Base-by-base conservation (phyloP, 2,888 invertebrate species). In the Pseudoips prasinana region DNA sequence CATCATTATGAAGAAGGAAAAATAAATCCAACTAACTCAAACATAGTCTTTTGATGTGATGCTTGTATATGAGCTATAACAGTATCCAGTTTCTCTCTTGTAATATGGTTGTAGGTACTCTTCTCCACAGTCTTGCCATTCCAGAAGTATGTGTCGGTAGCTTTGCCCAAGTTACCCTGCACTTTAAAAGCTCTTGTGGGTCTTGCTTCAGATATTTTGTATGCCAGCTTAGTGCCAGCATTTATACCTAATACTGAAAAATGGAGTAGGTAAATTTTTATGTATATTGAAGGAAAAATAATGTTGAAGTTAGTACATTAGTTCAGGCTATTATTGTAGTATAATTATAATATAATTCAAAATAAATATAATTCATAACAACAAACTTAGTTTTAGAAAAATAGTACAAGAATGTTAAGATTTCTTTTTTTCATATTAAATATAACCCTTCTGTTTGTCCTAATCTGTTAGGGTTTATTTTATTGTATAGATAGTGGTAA, bases 1-100 rank as follows among this genome's bases (percentile, higher is more conserved):
- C n/a, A n/a, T n/a, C n/a, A n/a, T n/a, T n/a, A n/a, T n/a, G n/a
- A n/a, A n/a, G n/a, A n/a, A n/a, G n/a, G n/a, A n/a, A n/a, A n/a
- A n/a, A n/a, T n/a, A 10, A 9, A 1, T 10, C 20, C 24, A 48
- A 90, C 93, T 86, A 85, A 95, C 94, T 95, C 91, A 73, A 93
- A 96, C 94, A 97, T 95, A 67, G 94, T 92, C 47, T 91, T 92
- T 71, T 97, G 97, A 78, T 97, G 96, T 3, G 94, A 91, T 0
- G 96, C 93, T 77, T 98, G 96, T 78, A 96, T 92, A 1, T 94
- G 90, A 1, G 95, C 91, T 9, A 97, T 90, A 8, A 97, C 73
- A 39, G 89, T 90, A 53, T 96, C 96, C 3, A 98, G 75, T 46
- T 92, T 91, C 20, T 88, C 87, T 32, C 91, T 85, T 3, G 89